Evolutionary conservation across 2,888 invertebrate species (phyloP), one percentile per base, ranked within the genome.

Genomic region (Cistogaster globosa): DNA sequence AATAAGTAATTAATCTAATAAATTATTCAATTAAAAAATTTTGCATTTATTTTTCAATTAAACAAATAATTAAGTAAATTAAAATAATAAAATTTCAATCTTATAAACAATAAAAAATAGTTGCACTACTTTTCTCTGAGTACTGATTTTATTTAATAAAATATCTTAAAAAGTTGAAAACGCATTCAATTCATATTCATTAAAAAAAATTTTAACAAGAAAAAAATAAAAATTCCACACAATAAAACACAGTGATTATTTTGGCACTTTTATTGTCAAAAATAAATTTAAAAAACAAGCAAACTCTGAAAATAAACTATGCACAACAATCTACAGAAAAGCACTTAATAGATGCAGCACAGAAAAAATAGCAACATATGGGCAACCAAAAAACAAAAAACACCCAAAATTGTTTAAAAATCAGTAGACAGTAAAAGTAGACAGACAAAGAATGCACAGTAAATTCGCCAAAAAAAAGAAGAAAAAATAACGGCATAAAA

Each of bases 361-460:
- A 74, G 18, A 48, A 71, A 42, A 74, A 42, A 32, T 22, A 62
- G 16, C 22, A 36, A 38, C 22, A 62, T 55, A 12, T 42, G 26
- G 38, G 11, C 16, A 12, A 5, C 1, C 1, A 16, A 63, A 32
- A 26, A 71, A 26, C 26, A 26, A 63, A 11, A 58, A 63, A 16
- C n/a, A 60, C 16, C 55, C 18, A 42, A 82, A 69, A 76, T 48
- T 63, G 16, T 58, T 65, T 58, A 71, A 77, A 83, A 76, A 67
- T 58, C 76, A 71, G 71, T 58, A 77, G 82, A 71, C 82, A 83
- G 76, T 76, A 55, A 81, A 74, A 71, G 63, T 22, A 74, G 72
- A 72, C 55, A 57, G 55, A 71, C 63, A 62, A 42, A 57, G 60
- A 57, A 22, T 55, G 69, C 38, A 22, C 26, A 26, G 58, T 11